These are phyloP conservation scores for Drosophila kohkoa DNA, from an alignment of 1,140 invertebrate genomes.

Conservation along the genomic window DNA sequence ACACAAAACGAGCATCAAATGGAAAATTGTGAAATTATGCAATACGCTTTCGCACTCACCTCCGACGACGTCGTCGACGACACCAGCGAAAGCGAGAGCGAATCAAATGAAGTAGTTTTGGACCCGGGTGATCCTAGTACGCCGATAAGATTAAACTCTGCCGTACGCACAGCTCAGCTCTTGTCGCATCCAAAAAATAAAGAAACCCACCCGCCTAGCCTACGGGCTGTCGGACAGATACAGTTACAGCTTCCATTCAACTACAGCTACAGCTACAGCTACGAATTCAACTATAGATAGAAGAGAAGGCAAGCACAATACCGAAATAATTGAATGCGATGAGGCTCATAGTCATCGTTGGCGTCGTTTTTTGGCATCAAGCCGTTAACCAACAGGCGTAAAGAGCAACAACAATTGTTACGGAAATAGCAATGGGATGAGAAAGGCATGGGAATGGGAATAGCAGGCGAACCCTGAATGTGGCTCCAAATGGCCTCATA, in stretches of 20 bases:
- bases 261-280: background rate
- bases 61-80: background rate
- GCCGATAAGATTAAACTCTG: conserved; percentile 77
- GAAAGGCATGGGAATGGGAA: conserved; percentile 6
- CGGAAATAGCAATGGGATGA: conserved; percentile 17
- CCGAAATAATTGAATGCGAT: conserved; percentile 83
- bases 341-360: conserved; percentile 75
- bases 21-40: conserved; percentile 85
- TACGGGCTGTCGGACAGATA: conserved; percentile 31
- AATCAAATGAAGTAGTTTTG: conserved; percentile 82
- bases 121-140: conserved; percentile 71
- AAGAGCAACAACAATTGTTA: conserved; percentile 46
- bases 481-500: conserved; percentile 79
- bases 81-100: background rate
- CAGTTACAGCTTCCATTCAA: conserved; percentile 6
- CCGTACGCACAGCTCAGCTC: conserved; percentile 59
- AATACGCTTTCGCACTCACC: conserved; percentile 77
- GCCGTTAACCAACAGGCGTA: conserved; percentile 82
- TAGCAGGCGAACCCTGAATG: conserved; percentile 49
- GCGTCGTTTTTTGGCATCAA: conserved; percentile 79
- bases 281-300: conserved; percentile 13
- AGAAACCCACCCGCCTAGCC: conserved; percentile 19
- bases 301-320: conserved; percentile 66
- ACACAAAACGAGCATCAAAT: conserved; percentile 84
- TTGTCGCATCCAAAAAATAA: conserved; percentile 20